Base-by-base conservation (phyloP, 2,888 invertebrate genomes). In the Drosophila affinis region DNA sequence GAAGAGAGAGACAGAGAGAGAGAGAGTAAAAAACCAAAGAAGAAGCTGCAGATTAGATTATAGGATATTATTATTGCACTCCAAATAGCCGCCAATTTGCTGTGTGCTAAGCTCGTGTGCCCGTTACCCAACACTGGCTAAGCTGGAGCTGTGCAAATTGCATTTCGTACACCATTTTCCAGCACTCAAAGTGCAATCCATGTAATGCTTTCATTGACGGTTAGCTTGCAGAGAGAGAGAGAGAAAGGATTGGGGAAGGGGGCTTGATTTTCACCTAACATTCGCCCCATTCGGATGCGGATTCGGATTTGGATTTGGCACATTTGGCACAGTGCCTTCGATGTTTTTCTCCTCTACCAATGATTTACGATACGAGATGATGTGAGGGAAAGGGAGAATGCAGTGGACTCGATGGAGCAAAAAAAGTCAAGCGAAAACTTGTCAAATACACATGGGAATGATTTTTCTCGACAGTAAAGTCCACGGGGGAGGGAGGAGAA, bases 351-450 rank as follows among this genome's bases (percentile, higher is more conserved):
- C 9, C 18, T 78, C 64, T 9, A 1, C 47, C 55, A 78, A 70
- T 79, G 81, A 81, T 81, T 84, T 78, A 84, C 63, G 64, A 70
- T 78, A 84, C 63, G 64, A 70, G 57, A 72, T 62, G 63, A 64
- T 81, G 69, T 55, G 61, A 48, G 17, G 10, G 9, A 27, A 47
- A 24, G 14, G 21, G 39, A 7, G 3, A 39, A 39, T n/a, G 39
- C 39, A n/a, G 39, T 14, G 14, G 14, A 14, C 14, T 14, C 24
- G 12, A 27, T n/a, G n/a, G 2, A 54, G 44, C 24, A 54, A 56
- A 17, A 44, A 55, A 56, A 17, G 55, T n/a, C 12, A 67, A 64
- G 65, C 76, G 63, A 58, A 76, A 81, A 76, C 60, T 78, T 79
- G 62, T 67, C 77, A 71, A 75, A 63, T 45, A 71, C 56, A 64